These are phyloP conservation scores for Neotragus moschatus DNA, from an alignment of 2,113 vertebrate species.

Conservation along the genomic window DNA sequence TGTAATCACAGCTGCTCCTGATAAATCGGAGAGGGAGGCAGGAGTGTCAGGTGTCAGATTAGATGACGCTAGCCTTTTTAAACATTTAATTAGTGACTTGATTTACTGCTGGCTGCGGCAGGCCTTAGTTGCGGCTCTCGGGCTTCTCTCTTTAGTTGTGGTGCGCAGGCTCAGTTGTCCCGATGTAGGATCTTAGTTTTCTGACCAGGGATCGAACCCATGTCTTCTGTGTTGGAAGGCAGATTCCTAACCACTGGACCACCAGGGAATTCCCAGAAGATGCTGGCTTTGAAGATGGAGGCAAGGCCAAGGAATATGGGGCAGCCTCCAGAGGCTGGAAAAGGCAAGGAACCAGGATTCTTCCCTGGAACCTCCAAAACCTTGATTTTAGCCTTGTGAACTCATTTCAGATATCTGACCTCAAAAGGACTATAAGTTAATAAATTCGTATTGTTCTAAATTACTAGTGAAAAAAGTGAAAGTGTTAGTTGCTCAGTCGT, in stretches of 20 bases:
- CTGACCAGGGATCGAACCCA: neutral
- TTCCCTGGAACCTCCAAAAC: neutral
- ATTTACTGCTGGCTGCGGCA: neutral
- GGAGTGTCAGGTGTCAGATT: neutral
- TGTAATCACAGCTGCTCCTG: neutral
- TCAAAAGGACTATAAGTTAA: neutral
- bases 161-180: neutral
- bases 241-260: neutral
- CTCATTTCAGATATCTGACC: neutral
- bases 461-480: neutral
- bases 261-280: neutral
- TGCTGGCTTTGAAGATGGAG: neutral
- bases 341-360: neutral
- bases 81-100: neutral
- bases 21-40: neutral
- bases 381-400: neutral
- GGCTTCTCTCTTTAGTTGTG: neutral
- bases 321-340: neutral
- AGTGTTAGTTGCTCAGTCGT: neutral
- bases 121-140: accelerated
- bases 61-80: neutral
- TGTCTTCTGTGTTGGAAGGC: neutral
- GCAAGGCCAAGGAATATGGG: neutral
- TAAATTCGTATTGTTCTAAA: neutral
- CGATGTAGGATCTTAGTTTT: neutral